phyloP scores from a whole-genome alignment of 2,797 vertebrate species.

The Brachyrhaphis roseni region DNA sequence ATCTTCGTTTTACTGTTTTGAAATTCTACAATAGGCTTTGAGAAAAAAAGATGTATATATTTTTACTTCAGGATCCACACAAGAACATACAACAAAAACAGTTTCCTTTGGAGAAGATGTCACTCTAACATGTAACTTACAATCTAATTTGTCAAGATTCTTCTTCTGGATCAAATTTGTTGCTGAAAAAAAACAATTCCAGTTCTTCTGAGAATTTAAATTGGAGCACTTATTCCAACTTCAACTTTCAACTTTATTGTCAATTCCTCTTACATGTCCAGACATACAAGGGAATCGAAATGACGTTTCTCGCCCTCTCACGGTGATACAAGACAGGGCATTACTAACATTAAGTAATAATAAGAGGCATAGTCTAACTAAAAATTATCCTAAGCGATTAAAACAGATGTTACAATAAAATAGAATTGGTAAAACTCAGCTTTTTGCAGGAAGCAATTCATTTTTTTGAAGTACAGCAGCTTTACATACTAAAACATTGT shows the following conservation, averaged over 20 bases:
- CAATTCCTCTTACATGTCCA: too few relatives aligned
- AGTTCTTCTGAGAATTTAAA: conserved; percentile 32
- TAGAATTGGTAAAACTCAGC: neutral
- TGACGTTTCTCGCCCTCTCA: too few relatives aligned
- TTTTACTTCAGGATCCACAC: conserved; percentile 29
- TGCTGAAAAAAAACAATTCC: conserved; percentile 8
- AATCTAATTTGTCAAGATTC: accelerated
- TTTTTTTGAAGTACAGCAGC: neutral
- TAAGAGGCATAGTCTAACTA: too few relatives aligned
- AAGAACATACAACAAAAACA: conserved; percentile 17
- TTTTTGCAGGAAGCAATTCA: accelerated
- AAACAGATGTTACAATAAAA: too few relatives aligned
- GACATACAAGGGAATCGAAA: too few relatives aligned
- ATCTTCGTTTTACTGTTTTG: too few relatives aligned
- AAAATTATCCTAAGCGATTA: too few relatives aligned
- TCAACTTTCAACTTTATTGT: too few relatives aligned
- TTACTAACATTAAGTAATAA: too few relatives aligned
- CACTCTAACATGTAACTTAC: conserved; percentile 18
- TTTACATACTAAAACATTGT: too few relatives aligned
- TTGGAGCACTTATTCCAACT: neutral
- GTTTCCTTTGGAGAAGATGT: conserved; percentile 29
- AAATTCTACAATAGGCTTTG: too few relatives aligned
- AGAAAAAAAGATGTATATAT: neutral
- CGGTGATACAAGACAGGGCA: too few relatives aligned
- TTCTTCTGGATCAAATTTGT: conserved; percentile 32